Evolutionary conservation across 2,797 vertebrate genomes (phyloP), one percentile per base, ranked within the genome.

Genomic region (Ptychobarbus kaznakovi): DNA sequence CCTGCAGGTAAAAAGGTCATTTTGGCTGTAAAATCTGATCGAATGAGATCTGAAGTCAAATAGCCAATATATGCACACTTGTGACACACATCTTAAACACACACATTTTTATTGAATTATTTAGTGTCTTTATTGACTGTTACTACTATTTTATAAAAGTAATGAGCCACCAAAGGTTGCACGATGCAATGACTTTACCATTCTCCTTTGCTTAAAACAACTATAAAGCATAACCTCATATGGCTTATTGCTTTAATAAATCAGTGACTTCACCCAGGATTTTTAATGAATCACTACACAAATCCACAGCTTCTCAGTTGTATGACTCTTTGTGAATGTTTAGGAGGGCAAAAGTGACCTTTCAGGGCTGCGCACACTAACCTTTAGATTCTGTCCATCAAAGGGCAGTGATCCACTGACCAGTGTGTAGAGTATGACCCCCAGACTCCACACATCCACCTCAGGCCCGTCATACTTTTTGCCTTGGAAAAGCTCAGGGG

Each of bases 401-500:
- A 98, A 98, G 56, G 97, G 97, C 88, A 98, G 93, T 1, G 97
- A 98, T 46, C 97, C 97, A 63, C 97, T 97, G 92, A 98, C 97
- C 0, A 98, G 95, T 0, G 97, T 98, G 89, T 98, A 98, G 70
- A 98, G 96, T 91, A 97, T 98, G 88, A 98, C 97, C 15, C 97
- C 97, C 75, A 98, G 95, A 89, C 97, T 98, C 97, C 97, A 98
- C 87, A 98, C 97, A 22, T 98, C 97, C 81, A 98, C 97, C 92
- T 98, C 97, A 0, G 97, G 97, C 72, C 97, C 97, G 1, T 98
- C 97, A 0, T 98, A 98, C 90, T 97, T 98, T 93, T 98, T 98
- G 87, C 97, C 97, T 92, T 98, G 97, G 93, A 98, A 98, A 85
- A 98, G 97, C 82, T 98, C 97, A 4, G 97, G 97, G 84, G 97